A percentile compares a stretch with the other conserved stretches of the same genome.
Conservation (phyloP, 2,113 vertebrate genomes). For the Psettodes erumei region DNA sequence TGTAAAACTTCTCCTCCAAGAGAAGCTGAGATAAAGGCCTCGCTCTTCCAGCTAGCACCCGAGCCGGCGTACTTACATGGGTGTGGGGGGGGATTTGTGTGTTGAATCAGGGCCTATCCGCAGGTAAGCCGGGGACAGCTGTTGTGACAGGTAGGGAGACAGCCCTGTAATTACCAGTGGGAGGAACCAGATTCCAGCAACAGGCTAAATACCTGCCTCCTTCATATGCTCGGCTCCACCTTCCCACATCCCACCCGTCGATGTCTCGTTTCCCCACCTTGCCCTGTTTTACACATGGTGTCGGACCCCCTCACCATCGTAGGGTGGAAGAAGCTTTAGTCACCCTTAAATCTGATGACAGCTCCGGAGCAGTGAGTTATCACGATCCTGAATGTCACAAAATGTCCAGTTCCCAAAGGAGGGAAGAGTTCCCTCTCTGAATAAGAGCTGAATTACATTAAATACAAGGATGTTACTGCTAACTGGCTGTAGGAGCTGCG, state of each 20-base stretch:
- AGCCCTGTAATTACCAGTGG: slow-evolving; percentile 82
- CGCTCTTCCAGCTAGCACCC: slow-evolving; percentile 32
- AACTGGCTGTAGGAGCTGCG: slow-evolving; percentile 46
- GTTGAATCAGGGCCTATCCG: slow-evolving; percentile 73
- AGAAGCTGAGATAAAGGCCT: background rate
- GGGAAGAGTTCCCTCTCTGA: slow-evolving; percentile 7
- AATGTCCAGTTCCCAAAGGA: slow-evolving; percentile 12
- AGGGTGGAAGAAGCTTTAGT: slow-evolving; percentile 1
- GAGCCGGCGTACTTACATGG: slow-evolving; percentile 45
- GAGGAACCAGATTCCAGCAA: slow-evolving; percentile 81
- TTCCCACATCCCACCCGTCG: slow-evolving; percentile 35
- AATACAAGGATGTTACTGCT: slow-evolving; percentile 29
- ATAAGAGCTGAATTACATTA: slow-evolving; percentile 22
- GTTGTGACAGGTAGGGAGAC: slow-evolving; percentile 80
- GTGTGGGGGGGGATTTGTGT: slow-evolving; percentile 78
- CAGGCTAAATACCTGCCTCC: slow-evolving; percentile 76
- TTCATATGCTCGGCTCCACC: slow-evolving; percentile 53
- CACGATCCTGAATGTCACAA: background rate
- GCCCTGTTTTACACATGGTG: slow-evolving; percentile 2
- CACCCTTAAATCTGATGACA: slow-evolving; percentile 6
- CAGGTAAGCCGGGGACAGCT: slow-evolving; percentile 82
- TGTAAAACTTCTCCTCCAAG: background rate
- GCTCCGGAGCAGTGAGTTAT: background rate
- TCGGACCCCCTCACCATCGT: background rate
- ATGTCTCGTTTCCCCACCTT: slow-evolving; percentile 34